phyloP scores from a whole-genome alignment of 2,113 vertebrate genomes.

The Rhynchopsitta pachyrhyncha region DNA sequence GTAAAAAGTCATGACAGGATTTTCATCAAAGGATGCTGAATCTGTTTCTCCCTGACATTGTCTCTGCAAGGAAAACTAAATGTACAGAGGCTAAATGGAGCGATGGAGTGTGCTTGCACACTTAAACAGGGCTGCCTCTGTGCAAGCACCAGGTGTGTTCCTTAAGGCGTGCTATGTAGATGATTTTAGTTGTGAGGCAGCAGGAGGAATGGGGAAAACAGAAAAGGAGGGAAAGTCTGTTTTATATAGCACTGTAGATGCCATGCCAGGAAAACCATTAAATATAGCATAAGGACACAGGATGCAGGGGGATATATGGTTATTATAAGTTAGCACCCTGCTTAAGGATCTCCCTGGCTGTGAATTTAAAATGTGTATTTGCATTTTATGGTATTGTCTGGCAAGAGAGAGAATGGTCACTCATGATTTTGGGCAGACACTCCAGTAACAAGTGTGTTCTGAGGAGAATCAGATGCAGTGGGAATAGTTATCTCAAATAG shows the following conservation, averaged over 20 bases:
- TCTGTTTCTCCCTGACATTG: not conserved
- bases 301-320: not conserved
- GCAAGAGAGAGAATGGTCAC: not conserved
- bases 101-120: not conserved
- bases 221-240: not conserved
- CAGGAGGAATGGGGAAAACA: not conserved
- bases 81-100: fast-evolving
- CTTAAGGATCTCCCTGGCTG: not conserved
- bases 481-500: not conserved
- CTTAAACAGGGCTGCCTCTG: not conserved
- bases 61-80: not conserved
- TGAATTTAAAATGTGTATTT: not conserved
- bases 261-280: not conserved
- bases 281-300: not conserved
- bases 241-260: not conserved
- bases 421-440: not conserved
- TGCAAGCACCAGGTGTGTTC: not conserved
- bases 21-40: not conserved
- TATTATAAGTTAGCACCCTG: not conserved
- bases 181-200: not conserved
- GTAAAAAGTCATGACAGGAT: not conserved
- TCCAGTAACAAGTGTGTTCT: fast-evolving
- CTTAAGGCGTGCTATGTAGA: not conserved
- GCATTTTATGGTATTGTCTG: not conserved
- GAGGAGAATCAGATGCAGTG: not conserved